Base-by-base conservation (phyloP, 1,140 invertebrate species). In the Atta cephalotes region DNA sequence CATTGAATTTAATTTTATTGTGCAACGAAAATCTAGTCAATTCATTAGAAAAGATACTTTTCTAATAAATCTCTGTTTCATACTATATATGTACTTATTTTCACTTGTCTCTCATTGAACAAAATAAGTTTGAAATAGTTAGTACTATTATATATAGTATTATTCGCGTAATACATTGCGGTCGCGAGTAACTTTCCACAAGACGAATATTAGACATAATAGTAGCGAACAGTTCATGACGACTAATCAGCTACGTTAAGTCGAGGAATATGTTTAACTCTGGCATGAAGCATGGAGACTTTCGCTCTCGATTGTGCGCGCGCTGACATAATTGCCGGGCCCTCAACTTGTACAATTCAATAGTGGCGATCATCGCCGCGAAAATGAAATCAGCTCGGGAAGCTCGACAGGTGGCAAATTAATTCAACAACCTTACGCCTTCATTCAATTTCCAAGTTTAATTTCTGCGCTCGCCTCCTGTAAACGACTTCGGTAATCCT, bases 371-470 rank as follows among this genome's bases (percentile, higher is more conserved):
- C 9, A 85, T 85, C 78, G 58, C 45, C 74, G 56, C 28, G 77
- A 62, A 62, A 81, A 81, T 62, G 77, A 49, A 82, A 87, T 87
- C 78, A 87, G 58, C 10, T 2, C 21, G 39, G 72, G 72, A 65
- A 77, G 72, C 77, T 62, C 56, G 84, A 88, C 87, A 88, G 84
- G 84, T 88, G 87, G 87, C 66, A 84, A 86, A 85, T 87, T 85
- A 85, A 87, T 85, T 85, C 81, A 72, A 74, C 72, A 72, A 80
- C 74, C 60, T 80, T 71, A 31, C 72, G 70, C 68, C 81, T 76
- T 79, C 53, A 70, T 79, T 86, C 87, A 88, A 86, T 86, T 88
- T 86, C 82, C 87, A 78, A 86, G 84, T 88, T 88, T 86, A 88
- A 88, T 88, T 88, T 88, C 87, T 80, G 68, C 51, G 51, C 60